Conservation (phyloP, 2,797 vertebrate genomes). For the Stomatorhinus walkeri region DNA sequence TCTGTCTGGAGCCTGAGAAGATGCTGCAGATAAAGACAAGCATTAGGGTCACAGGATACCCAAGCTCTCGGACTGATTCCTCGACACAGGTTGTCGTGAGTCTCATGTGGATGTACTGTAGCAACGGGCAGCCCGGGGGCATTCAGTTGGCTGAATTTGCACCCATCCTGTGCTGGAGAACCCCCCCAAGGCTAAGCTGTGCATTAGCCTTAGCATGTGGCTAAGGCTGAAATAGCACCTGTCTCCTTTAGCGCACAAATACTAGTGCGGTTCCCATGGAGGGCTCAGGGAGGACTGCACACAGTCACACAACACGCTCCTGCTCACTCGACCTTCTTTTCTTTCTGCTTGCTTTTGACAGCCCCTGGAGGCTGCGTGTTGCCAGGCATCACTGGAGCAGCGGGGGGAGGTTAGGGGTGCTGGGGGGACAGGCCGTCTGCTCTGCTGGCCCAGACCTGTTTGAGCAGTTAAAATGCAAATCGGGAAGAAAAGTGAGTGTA, state of each 20-base stretch:
- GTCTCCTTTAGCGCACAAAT: not conserved
- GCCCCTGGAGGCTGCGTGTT: not conserved
- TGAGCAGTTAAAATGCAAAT: conserved; percentile 24
- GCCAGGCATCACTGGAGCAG: not conserved
- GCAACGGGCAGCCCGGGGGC: not conserved
- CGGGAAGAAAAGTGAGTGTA: not conserved
- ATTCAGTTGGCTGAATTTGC: not conserved
- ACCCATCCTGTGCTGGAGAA: not conserved
- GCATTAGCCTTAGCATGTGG: not conserved
- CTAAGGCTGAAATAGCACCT: not conserved
- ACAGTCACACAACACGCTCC: not conserved
- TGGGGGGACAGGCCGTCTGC: not conserved
- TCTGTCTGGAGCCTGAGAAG: not conserved
- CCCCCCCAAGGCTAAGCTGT: not conserved
- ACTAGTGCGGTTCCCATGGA: not conserved
- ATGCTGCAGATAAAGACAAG: not conserved
- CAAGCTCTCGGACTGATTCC: not conserved
- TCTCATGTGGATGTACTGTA: not conserved
- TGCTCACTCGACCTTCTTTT: not conserved
- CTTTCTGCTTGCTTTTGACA: not conserved
- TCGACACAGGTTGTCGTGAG: not conserved
- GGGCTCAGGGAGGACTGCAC: not conserved
- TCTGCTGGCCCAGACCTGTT: conserved; percentile 7
- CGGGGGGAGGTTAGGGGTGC: not conserved
- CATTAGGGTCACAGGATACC: not conserved